Percentiles rank a stretch among this genome's conserved stretches.
Conservation (phyloP, 2,113 vertebrate species). For the Pseudorhombus dupliciocellatus region DNA sequence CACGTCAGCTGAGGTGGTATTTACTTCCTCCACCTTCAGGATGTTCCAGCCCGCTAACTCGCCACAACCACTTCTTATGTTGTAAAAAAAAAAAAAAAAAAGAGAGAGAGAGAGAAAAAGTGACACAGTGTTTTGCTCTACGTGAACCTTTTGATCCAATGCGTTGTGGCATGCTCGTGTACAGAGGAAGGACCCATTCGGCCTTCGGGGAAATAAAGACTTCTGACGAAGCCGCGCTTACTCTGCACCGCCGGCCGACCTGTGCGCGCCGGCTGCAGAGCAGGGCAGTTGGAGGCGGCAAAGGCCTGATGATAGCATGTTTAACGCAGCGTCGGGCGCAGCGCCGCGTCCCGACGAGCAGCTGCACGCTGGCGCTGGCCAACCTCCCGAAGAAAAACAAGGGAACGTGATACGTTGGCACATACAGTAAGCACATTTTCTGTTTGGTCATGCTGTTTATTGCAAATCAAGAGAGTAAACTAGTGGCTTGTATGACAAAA, state of each 20-base stretch:
- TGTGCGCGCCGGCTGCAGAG: constrained; percentile 24
- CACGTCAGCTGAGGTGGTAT: constrained; percentile 52
- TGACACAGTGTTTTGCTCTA: constrained; percentile 61
- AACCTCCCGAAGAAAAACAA: not conserved
- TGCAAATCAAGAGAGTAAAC: constrained; percentile 46
- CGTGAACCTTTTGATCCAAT: constrained; percentile 38
- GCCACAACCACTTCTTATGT: constrained; percentile 26
- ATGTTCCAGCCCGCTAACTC: constrained; percentile 42
- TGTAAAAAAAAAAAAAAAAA: constrained; percentile 30
- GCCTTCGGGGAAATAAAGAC: constrained; percentile 27
- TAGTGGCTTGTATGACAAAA: constrained; percentile 6
- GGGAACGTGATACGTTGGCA: constrained; percentile 28
- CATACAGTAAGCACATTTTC: constrained; percentile 22
- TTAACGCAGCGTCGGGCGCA: constrained; percentile 44
- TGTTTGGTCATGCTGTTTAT: constrained; percentile 54
- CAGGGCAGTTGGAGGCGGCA: not conserved
- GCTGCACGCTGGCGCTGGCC: constrained; percentile 23
- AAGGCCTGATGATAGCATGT: constrained; percentile 47
- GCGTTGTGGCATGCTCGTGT: constrained; percentile 48
- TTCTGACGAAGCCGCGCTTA: too few species aligned
- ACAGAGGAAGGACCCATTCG: constrained; percentile 36
- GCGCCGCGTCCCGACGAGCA: constrained; percentile 21
- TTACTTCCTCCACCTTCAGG: constrained; percentile 47
- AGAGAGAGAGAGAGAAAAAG: too few species aligned
- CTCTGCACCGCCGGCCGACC: constrained; percentile 3